Conservation (phyloP, 1,140 invertebrate species). For the Megalonaias nervosa region DNA sequence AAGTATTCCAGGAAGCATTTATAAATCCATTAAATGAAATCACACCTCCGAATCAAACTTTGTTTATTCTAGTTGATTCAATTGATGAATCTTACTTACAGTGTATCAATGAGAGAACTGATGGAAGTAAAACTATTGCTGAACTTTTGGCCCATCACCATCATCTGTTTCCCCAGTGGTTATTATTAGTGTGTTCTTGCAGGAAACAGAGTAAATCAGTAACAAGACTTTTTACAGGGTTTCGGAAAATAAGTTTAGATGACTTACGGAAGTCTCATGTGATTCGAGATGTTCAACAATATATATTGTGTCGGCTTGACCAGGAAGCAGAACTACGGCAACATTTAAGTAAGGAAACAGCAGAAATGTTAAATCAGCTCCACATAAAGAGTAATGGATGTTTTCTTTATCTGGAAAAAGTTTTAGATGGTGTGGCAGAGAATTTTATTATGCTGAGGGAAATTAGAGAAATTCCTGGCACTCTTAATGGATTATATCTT, state of each 20-base stretch:
- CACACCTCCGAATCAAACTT: slow-evolving; percentile 84
- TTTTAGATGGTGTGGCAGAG: slow-evolving; percentile 91
- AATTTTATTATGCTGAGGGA: slow-evolving; percentile 91
- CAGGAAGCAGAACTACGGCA: slow-evolving; percentile 78
- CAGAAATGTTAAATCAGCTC: slow-evolving; percentile 94
- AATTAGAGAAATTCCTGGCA: slow-evolving; percentile 92
- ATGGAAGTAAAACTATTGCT: slow-evolving; percentile 80
- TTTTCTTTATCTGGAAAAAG: slow-evolving; percentile 90
- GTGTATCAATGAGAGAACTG: slow-evolving; percentile 58
- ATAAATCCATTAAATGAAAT: slow-evolving; percentile 84
- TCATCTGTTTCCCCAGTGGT: slow-evolving; percentile 93
- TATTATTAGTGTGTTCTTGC: slow-evolving; percentile 92
- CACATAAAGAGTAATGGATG: slow-evolving; percentile 98
- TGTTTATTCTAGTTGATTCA: slow-evolving; percentile 91
- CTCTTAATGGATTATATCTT: slow-evolving; percentile 93
- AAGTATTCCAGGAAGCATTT: slow-evolving; percentile 90
- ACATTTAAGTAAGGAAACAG: slow-evolving; percentile 87
- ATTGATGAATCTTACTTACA: slow-evolving; percentile 83
- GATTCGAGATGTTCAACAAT: slow-evolving; percentile 92
- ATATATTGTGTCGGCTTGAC: slow-evolving; percentile 92
- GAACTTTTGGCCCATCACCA: slow-evolving; percentile 91
- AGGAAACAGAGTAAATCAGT: slow-evolving; percentile 85
- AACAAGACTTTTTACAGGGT: slow-evolving; percentile 93
- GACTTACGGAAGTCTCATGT: slow-evolving; percentile 89
- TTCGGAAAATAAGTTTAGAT: slow-evolving; percentile 91